Conservation (phyloP, 2,113 vertebrate species). For the Tragelaphus scriptus region DNA sequence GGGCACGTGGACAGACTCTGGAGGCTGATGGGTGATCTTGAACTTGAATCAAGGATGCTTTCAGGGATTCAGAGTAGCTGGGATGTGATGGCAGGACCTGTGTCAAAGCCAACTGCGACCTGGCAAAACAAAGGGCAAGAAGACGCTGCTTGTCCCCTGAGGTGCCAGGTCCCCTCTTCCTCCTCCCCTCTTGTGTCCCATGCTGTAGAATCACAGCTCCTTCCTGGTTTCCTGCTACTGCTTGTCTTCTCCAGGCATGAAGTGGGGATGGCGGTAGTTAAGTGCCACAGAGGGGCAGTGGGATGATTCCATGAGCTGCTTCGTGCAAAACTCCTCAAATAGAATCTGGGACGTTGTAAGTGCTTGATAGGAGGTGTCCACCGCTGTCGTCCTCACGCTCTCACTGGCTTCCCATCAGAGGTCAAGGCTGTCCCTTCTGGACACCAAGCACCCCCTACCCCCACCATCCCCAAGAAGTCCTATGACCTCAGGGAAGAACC, state of each 20-base stretch:
- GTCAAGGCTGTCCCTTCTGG: neutral
- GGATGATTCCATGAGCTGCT: neutral
- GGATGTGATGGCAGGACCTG: neutral
- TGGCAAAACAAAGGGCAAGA: neutral
- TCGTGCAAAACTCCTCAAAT: neutral
- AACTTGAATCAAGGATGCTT: neutral
- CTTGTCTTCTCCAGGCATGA: neutral
- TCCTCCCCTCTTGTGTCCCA: fast-evolving
- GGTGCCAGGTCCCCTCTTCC: neutral
- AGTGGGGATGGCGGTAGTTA: neutral
- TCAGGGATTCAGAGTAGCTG: neutral
- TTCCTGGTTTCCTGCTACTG: neutral
- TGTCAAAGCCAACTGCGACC: neutral
- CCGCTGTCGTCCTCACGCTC: no score
- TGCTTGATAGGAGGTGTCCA: fast-evolving
- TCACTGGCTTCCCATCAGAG: neutral
- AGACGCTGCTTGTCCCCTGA: neutral
- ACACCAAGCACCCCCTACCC: neutral
- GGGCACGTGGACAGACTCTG: neutral
- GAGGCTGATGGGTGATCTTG: neutral
- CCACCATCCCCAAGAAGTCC: neutral
- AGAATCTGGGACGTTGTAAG: fast-evolving
- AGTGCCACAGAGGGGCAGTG: fast-evolving
- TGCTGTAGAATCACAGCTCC: fast-evolving
- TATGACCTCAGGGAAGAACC: neutral